Percentiles rank a stretch among this genome's conserved stretches.
These are phyloP conservation scores for Alectura lathami DNA, from an alignment of 2,113 vertebrate species.

Conservation along the genomic window DNA sequence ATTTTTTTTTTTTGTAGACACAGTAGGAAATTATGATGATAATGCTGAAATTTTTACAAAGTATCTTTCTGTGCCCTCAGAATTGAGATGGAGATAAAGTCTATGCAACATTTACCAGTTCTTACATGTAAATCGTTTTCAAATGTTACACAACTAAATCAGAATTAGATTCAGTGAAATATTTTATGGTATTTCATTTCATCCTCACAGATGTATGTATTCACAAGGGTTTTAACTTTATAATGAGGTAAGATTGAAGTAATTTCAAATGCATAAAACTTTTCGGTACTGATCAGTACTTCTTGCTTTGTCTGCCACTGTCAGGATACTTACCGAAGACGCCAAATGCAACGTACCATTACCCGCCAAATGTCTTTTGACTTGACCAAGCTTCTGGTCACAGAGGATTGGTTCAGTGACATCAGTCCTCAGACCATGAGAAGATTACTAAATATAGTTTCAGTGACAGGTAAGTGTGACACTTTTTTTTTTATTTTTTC, in stretches of 20 bases:
- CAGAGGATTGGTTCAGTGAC: constrained; percentile 99
- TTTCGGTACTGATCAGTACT: background rate
- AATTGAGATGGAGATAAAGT: background rate
- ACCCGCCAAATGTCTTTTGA: constrained; percentile 99
- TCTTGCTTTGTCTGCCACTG: background rate
- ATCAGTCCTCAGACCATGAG: constrained; percentile 99
- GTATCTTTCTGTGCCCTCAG: background rate
- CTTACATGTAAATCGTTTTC: background rate
- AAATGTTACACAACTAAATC: background rate
- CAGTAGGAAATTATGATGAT: background rate
- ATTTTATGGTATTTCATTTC: background rate
- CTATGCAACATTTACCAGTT: background rate
- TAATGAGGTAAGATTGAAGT: background rate
- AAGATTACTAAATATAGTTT: constrained; percentile 95
- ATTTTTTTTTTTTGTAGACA: background rate
- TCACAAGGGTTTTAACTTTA: background rate
- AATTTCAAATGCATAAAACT: background rate
- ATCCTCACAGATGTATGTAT: background rate
- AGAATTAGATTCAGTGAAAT: background rate
- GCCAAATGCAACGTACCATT: constrained; percentile 93
- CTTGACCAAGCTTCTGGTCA: constrained; percentile 94
- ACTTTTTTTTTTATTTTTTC: background rate
- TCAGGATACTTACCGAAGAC: constrained; percentile 93
- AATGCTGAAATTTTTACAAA: background rate
- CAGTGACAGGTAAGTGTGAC: constrained; percentile 86